phyloP scores from a whole-genome alignment of 2,113 vertebrate genomes.

The Catharus minimus region DNA sequence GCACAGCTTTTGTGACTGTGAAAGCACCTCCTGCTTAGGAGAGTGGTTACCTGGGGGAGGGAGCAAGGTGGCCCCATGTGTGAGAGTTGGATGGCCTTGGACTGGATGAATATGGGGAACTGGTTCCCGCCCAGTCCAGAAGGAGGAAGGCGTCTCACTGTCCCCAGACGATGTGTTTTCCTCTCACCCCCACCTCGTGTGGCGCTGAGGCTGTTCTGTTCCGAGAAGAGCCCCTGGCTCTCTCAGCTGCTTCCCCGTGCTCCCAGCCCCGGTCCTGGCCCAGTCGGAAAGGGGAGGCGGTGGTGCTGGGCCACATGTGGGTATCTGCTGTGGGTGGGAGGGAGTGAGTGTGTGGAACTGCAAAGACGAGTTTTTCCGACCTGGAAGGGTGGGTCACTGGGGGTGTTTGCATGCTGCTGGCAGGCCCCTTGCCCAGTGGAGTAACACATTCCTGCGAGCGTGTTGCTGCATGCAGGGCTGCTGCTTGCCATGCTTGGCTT shows the following conservation, averaged over 20 bases:
- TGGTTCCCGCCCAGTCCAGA: neutral
- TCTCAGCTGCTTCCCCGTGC: neutral
- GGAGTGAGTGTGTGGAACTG: neutral
- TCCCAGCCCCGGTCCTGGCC: neutral
- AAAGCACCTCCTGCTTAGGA: neutral
- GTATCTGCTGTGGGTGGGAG: neutral
- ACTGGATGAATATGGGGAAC: neutral
- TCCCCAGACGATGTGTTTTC: rapidly evolving
- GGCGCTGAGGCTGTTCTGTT: neutral
- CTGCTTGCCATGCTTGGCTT: slow-evolving; percentile 7
- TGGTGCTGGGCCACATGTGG: neutral
- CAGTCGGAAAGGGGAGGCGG: rapidly evolving
- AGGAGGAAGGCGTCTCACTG: neutral
- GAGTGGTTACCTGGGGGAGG: rapidly evolving
- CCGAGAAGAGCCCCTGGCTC: neutral
- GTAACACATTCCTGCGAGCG: neutral
- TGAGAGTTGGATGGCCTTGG: neutral
- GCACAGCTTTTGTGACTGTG: rapidly evolving
- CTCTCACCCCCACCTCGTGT: rapidly evolving
- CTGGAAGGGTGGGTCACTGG: slow-evolving; percentile 16
- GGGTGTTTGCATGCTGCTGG: slow-evolving; percentile 31
- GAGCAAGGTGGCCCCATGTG: neutral
- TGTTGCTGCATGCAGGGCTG: slow-evolving; percentile 25
- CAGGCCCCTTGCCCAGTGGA: slow-evolving; percentile 57
- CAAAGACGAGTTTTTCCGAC: slow-evolving; percentile 48